phyloP scores from a whole-genome alignment of 2,113 vertebrate species.

The Symphodus melops region DNA sequence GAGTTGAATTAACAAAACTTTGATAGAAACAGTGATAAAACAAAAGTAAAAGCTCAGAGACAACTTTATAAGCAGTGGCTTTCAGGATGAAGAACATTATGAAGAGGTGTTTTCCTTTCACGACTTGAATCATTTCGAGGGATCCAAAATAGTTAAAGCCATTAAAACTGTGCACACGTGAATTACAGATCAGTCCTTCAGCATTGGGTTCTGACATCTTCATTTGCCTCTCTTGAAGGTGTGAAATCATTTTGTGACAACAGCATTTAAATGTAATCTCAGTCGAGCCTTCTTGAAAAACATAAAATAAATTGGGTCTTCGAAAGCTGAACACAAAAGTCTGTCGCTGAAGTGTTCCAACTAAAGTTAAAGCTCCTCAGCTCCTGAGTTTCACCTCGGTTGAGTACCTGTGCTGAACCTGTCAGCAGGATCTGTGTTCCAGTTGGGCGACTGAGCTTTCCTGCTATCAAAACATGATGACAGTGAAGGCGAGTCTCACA shows the following conservation, averaged over 20 bases:
- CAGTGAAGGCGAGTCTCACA: conserved; percentile 50
- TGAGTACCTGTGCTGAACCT: conserved; percentile 17
- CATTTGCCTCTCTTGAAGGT: neutral
- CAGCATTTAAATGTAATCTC: conserved; percentile 6
- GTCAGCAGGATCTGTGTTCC: conserved; percentile 59
- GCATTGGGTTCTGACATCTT: neutral
- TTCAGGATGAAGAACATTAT: neutral
- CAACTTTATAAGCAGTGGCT: neutral
- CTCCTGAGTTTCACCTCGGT: conserved; percentile 17
- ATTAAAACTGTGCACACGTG: neutral
- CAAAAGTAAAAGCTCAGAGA: neutral
- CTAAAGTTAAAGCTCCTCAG: conserved; percentile 21
- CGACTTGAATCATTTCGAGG: neutral
- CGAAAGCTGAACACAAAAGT: neutral
- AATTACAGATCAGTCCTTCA: conserved; percentile 11
- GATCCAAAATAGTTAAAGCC: neutral
- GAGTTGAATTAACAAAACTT: neutral
- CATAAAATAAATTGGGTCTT: neutral
- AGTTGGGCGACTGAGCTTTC: conserved; percentile 50
- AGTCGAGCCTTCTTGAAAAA: neutral
- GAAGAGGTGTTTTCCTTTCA: neutral
- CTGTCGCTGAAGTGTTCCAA: conserved; percentile 19
- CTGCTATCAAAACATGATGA: conserved; percentile 50
- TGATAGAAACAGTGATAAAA: neutral
- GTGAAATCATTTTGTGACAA: neutral